Conservation (phyloP, 2,113 vertebrate genomes). For the Piliocolobus tephrosceles region DNA sequence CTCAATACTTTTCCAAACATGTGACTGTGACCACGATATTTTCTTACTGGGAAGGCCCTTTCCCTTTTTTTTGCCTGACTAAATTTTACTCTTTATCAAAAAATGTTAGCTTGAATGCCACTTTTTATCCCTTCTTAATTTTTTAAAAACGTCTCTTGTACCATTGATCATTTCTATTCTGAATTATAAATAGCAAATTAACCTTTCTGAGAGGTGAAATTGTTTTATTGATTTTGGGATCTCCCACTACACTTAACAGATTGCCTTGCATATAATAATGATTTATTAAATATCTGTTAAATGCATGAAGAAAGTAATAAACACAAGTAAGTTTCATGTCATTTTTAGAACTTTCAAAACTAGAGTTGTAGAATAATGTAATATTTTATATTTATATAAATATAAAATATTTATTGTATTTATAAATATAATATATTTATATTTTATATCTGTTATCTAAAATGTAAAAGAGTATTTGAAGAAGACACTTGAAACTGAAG, state of each 20-base stretch:
- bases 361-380: background rate
- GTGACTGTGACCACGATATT: background rate
- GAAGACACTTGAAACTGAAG: constrained; percentile 41
- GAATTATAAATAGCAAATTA: constrained; percentile 4
- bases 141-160: background rate
- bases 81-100: background rate
- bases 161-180: constrained; percentile 41
- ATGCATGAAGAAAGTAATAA: background rate
- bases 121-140: background rate
- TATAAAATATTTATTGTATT: no score
- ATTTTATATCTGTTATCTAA: constrained; percentile 39
- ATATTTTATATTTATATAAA: background rate
- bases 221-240: background rate
- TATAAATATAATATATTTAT: background rate
- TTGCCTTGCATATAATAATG: background rate
- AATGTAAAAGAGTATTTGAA: constrained; percentile 54
- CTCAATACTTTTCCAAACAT: background rate
- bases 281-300: constrained; percentile 18
- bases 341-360: constrained; percentile 6
- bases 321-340: constrained; percentile 7
- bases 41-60: background rate
- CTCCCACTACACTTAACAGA: background rate
- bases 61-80: background rate
- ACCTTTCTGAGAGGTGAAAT: background rate
- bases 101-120: background rate